Percentiles rank a stretch among this genome's conserved stretches.
Evolutionary conservation across 1,140 invertebrate species (phyloP).

Genomic region (Acromyrmex charruanus): DNA sequence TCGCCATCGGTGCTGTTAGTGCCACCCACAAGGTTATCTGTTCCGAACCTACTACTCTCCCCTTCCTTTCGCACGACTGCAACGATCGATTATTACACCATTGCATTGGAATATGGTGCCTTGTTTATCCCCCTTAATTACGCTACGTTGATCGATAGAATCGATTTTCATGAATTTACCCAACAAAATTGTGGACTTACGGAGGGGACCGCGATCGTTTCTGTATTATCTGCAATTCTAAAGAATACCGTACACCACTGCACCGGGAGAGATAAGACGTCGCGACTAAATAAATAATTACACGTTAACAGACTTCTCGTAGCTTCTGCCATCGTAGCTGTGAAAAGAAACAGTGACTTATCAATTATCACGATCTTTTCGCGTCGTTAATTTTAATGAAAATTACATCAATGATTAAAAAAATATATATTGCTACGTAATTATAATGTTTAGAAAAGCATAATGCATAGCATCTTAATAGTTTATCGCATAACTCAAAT

Average conservation of each 20-base stretch:
- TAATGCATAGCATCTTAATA: neutral
- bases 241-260: constrained; percentile 44
- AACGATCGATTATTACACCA: constrained; percentile 74
- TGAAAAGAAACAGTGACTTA: neutral
- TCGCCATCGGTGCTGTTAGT: constrained; percentile 46
- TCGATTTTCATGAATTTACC: constrained; percentile 68
- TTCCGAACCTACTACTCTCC: constrained; percentile 40
- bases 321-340: neutral
- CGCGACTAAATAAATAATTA: constrained; percentile 47
- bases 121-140: constrained; percentile 76
- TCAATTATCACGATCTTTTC: constrained; percentile 4
- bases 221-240: neutral
- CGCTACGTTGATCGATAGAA: constrained; percentile 68
- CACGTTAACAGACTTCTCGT: neutral
- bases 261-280: neutral
- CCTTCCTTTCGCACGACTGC: constrained; percentile 31
- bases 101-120: constrained; percentile 72
- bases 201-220: constrained; percentile 10
- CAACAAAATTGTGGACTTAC: constrained; percentile 64
- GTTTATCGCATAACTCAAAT: neutral
- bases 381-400: neutral
- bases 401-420: neutral
- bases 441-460: neutral
- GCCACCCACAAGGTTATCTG: constrained; percentile 65
- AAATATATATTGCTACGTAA: neutral